phyloP scores from a whole-genome alignment of 2,888 invertebrate genomes.

The Agrochola circellaris region DNA sequence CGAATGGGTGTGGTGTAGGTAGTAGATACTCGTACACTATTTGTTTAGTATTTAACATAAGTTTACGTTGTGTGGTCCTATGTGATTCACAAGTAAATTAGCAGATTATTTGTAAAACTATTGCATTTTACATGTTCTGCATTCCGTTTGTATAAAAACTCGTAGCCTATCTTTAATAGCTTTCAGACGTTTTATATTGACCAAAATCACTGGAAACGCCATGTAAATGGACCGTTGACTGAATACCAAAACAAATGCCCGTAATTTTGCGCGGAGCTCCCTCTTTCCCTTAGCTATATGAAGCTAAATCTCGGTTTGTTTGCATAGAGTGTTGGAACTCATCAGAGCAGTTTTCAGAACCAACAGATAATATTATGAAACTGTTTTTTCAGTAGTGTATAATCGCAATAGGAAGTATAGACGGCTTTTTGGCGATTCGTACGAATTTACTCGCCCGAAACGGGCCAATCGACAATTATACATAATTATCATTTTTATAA shows the following conservation, averaged over 20 bases:
- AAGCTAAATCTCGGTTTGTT: no score
- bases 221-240: not conserved
- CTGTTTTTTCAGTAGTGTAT: no score
- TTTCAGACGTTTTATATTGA: constrained; percentile 10
- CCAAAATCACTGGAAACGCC: not conserved
- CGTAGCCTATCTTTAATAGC: not conserved
- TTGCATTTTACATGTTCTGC: constrained; percentile 5
- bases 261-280: not conserved
- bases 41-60: constrained; percentile 1
- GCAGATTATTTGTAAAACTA: constrained; percentile 4
- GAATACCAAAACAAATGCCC: constrained; percentile 1
- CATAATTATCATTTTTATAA: no score
- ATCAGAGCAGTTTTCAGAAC: no score
- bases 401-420: no score
- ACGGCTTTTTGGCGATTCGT: no score
- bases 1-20: not conserved
- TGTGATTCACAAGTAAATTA: constrained; percentile 42
- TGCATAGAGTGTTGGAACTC: no score
- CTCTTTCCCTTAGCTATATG: not conserved
- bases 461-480: no score
- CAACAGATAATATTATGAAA: no score
- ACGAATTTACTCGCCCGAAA: no score
- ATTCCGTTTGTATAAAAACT: not conserved
- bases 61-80: constrained; percentile 28
- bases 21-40: constrained; percentile 15